phyloP scores from a whole-genome alignment of 2,888 invertebrate genomes.

The Onthophagus sagittarius region DNA sequence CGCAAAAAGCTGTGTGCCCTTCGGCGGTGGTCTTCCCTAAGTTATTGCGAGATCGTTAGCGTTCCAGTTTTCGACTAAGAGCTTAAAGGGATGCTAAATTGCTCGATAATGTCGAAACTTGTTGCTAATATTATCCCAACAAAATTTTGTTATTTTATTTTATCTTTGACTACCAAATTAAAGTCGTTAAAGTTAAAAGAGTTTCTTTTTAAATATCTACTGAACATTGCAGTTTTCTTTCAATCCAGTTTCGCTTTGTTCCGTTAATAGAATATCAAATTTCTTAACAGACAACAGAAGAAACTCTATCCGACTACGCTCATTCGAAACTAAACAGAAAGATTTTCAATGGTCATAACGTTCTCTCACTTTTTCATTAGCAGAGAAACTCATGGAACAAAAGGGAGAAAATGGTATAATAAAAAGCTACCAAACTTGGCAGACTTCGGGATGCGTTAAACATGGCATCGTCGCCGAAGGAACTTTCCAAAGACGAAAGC shows the following conservation, averaged over 20 bases:
- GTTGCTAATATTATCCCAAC: not conserved
- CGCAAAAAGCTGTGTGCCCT: not conserved
- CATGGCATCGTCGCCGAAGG: slow-evolving; percentile 6
- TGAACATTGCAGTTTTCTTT: not conserved
- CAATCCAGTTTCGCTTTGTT: not conserved
- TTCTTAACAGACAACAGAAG: not conserved
- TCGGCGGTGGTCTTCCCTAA: not conserved
- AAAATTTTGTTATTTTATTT: not conserved
- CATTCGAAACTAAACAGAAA: not conserved
- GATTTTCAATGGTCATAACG: not conserved
- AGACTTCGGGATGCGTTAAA: slow-evolving; percentile 21
- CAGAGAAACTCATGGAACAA: slow-evolving; percentile 16
- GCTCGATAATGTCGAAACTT: not conserved
- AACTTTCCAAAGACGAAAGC: not conserved
- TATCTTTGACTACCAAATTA: not conserved
- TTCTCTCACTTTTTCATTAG: slow-evolving; percentile 14
- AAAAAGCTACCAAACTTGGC: slow-evolving; percentile 22
- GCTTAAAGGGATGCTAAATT: not conserved
- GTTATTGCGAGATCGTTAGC: not conserved
- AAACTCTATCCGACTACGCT: not conserved
- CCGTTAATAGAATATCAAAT: not conserved
- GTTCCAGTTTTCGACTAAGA: not conserved
- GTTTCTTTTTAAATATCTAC: not conserved
- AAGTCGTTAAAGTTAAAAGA: not conserved
- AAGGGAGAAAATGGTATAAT: slow-evolving; percentile 19